A percentile compares a stretch with the other conserved stretches of the same genome.
phyloP scores from a whole-genome alignment of 2,888 invertebrate genomes.

The Cephus runcator region DNA sequence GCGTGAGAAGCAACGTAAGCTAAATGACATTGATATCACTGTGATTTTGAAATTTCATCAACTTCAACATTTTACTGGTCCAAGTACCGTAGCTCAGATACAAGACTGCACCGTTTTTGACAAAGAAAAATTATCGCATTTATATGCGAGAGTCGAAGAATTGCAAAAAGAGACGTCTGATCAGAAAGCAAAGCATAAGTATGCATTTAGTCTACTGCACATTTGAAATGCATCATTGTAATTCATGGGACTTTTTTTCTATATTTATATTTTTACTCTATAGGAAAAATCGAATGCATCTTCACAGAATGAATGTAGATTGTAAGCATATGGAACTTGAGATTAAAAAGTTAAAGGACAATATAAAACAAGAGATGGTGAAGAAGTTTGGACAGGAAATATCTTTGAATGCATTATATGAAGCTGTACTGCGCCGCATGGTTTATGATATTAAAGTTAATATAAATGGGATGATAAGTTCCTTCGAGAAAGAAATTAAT shows the following conservation, averaged over 20 bases:
- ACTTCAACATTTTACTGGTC: conserved; percentile 70
- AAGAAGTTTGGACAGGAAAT: conserved; percentile 71
- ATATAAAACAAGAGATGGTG: conserved; percentile 67
- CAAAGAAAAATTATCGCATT: conserved; percentile 68
- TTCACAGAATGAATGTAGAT: conserved; percentile 78
- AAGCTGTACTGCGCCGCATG: conserved; percentile 69
- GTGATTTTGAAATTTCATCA: conserved; percentile 78
- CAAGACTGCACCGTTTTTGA: conserved; percentile 72
- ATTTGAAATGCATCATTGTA: neutral
- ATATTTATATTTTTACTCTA: conserved; percentile 1
- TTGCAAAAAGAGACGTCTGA: conserved; percentile 74
- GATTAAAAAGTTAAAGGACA: conserved; percentile 70
- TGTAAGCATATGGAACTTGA: conserved; percentile 74
- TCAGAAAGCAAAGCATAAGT: conserved; percentile 74
- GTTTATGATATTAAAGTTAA: conserved; percentile 69
- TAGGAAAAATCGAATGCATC: conserved; percentile 75
- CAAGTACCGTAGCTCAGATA: conserved; percentile 65
- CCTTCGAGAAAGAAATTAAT: conserved; percentile 65
- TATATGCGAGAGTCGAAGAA: conserved; percentile 74
- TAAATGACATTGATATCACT: conserved; percentile 81
- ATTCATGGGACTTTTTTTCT: neutral
- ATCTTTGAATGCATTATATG: conserved; percentile 69
- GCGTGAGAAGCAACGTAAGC: conserved; percentile 78
- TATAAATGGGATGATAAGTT: conserved; percentile 64
- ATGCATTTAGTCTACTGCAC: conserved; percentile 26